Percentiles rank a stretch among this genome's conserved stretches.
These are phyloP conservation scores for Cylindroiulus punctatus DNA, from an alignment of 2,888 invertebrate species.

Conservation along the genomic window DNA sequence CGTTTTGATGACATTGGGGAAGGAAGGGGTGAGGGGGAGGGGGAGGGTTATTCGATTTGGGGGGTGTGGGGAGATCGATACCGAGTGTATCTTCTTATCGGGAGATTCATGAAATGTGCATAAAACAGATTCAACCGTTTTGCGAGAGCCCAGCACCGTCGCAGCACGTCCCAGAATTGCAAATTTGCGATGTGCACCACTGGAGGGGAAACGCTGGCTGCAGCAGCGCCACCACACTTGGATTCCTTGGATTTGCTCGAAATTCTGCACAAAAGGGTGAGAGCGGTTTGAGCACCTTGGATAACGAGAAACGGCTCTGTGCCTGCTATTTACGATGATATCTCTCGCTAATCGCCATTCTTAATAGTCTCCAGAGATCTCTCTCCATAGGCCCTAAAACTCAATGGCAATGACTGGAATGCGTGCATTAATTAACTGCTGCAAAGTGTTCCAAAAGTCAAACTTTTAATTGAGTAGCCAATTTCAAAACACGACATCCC, in stretches of 20 bases:
- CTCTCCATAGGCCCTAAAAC: slow-evolving; percentile 41
- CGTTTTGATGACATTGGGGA: slow-evolving; percentile 5
- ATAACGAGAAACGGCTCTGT: not conserved
- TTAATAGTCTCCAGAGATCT: slow-evolving; percentile 43
- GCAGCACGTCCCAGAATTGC: not conserved
- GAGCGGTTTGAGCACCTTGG: slow-evolving; percentile 13
- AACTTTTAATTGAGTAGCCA: not conserved
- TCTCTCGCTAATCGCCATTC: slow-evolving; percentile 47
- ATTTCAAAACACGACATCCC: no score
- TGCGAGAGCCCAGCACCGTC: not conserved
- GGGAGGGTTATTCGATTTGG: not conserved
- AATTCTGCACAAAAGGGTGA: not conserved
- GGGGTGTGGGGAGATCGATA: not conserved
- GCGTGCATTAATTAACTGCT: slow-evolving; percentile 36
- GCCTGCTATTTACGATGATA: slow-evolving; percentile 17
- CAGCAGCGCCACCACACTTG: not conserved
- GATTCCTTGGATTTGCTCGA: not conserved
- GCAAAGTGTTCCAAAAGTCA: not conserved
- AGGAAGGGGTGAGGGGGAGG: slow-evolving; percentile 27
- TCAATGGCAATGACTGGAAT: slow-evolving; percentile 40
- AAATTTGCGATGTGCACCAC: slow-evolving; percentile 11
- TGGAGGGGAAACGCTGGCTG: not conserved
- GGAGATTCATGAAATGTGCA: slow-evolving; percentile 7
- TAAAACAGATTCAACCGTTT: slow-evolving; percentile 31
- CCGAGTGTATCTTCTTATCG: slow-evolving; percentile 31